A percentile compares a stretch with the other conserved stretches of the same genome.
phyloP scores from a whole-genome alignment of 92 coral and sea anemone genomes.

The Umimayanthus chanpuru region DNA sequence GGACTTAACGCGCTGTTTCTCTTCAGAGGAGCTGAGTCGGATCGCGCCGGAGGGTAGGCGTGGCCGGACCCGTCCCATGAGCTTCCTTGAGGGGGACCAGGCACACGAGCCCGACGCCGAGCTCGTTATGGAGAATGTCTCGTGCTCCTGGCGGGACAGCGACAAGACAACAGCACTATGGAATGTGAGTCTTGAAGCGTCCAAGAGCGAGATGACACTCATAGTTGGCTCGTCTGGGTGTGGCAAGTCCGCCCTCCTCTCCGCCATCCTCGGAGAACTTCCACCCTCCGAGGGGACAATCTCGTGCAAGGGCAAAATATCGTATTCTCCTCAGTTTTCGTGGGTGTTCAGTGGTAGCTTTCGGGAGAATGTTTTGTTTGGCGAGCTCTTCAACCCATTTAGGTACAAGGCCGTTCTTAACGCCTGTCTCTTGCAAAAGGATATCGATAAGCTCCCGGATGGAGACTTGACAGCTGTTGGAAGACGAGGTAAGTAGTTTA shows the following conservation, averaged over 20 bases:
- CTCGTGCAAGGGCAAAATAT: conserved; percentile 70
- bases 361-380: conserved; percentile 73
- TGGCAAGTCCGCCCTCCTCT: conserved; percentile 81
- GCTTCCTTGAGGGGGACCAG: conserved; percentile 42
- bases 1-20: conserved; percentile 70
- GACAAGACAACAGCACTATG: conserved; percentile 63
- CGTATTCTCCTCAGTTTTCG: conserved; percentile 82
- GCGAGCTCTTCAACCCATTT: conserved; percentile 79
- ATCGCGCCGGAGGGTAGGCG: conserved; percentile 56
- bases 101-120: conserved; percentile 37
- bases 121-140: conserved; percentile 55
- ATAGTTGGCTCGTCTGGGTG: conserved; percentile 85
- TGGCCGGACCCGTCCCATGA: conserved; percentile 39
- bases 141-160: conserved; percentile 81
- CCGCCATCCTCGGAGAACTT: conserved; percentile 79
- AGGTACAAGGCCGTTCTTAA: conserved; percentile 85
- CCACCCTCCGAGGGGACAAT: conserved; percentile 77
- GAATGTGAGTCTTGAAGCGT: conserved; percentile 65
- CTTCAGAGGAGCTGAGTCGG: conserved; percentile 70
- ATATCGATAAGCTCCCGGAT: conserved; percentile 77
- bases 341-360: conserved; percentile 73
- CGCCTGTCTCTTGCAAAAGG: conserved; percentile 74
- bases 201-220: conserved; percentile 74
- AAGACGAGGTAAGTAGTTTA: conserved; percentile 33
- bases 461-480: conserved; percentile 83